A percentile compares a stretch with the other conserved stretches of the same genome.
These are phyloP conservation scores for Epinotia demarniana DNA, from an alignment of 2,888 invertebrate species.

Conservation along the genomic window DNA sequence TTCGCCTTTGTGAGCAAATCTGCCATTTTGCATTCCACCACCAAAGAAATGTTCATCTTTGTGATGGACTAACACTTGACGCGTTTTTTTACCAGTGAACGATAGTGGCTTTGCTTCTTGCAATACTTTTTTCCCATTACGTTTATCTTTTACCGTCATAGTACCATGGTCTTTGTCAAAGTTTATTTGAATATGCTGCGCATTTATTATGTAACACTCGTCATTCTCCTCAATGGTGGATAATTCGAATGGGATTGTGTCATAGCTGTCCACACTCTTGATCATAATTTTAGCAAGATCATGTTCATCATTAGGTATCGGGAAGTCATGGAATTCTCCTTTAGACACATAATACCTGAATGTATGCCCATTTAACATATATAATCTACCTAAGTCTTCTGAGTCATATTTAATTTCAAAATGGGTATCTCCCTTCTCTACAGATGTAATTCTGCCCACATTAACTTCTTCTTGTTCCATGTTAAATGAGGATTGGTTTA, in stretches of 20 bases:
- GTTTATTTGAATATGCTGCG: conserved; percentile 65
- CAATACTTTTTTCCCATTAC: conserved; percentile 66
- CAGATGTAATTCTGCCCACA: conserved; percentile 58
- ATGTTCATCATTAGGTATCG: conserved; percentile 63
- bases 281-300: conserved; percentile 70
- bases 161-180: conserved; percentile 68
- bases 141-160: conserved; percentile 66
- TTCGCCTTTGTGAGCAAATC: conserved; percentile 75
- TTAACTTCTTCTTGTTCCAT: conserved; percentile 41
- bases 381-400: conserved; percentile 65
- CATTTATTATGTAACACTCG: conserved; percentile 60
- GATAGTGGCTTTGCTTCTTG: conserved; percentile 63
- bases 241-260: conserved; percentile 61
- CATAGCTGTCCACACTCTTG: conserved; percentile 67
- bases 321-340: conserved; percentile 70
- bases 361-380: conserved; percentile 72
- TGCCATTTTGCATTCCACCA: conserved; percentile 80
- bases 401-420: conserved; percentile 65
- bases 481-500: conserved; percentile 40
- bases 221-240: conserved; percentile 59
- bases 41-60: conserved; percentile 73
- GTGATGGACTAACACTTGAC: conserved; percentile 63
- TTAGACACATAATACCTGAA: conserved; percentile 76
- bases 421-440: conserved; percentile 62
- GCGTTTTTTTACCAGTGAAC: conserved; percentile 59